phyloP scores from a whole-genome alignment of 2,113 vertebrate genomes.

The Heterotilapia buettikoferi region DNA sequence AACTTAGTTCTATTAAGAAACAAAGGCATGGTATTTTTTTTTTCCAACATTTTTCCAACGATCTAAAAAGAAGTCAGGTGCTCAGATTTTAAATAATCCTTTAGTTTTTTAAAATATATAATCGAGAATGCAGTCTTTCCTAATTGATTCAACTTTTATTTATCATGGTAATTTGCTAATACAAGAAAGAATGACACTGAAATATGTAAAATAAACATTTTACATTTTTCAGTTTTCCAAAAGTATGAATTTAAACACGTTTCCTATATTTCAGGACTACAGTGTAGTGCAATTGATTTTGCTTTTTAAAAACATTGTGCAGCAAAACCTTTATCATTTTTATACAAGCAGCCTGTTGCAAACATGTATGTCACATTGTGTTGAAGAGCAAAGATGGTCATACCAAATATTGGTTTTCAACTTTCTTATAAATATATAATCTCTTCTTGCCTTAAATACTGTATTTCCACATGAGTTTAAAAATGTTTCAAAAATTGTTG shows the following conservation, averaged over 20 bases:
- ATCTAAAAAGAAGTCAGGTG: not conserved
- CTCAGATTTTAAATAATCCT: not conserved
- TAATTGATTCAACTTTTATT: not conserved
- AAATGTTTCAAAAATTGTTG: not conserved
- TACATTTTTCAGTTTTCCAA: not conserved
- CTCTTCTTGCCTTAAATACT: not conserved
- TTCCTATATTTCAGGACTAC: not conserved
- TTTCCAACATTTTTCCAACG: not conserved
- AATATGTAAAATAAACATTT: not conserved
- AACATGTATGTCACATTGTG: not conserved
- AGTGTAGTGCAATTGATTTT: not conserved
- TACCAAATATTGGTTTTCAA: not conserved
- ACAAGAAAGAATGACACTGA: not conserved
- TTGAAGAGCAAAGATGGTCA: not conserved
- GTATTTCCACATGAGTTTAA: not conserved
- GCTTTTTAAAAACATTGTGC: not conserved
- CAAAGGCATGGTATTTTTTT: not conserved
- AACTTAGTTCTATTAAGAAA: not conserved
- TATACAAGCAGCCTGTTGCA: not conserved
- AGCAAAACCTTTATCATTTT: not conserved
- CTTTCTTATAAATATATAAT: not conserved
- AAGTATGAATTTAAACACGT: not conserved
- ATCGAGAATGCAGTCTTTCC: not conserved
- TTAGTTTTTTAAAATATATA: not conserved
- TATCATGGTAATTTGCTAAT: not conserved